Conservation (phyloP, 2,888 invertebrate species). For the Heteromyza rotundicornis region DNA sequence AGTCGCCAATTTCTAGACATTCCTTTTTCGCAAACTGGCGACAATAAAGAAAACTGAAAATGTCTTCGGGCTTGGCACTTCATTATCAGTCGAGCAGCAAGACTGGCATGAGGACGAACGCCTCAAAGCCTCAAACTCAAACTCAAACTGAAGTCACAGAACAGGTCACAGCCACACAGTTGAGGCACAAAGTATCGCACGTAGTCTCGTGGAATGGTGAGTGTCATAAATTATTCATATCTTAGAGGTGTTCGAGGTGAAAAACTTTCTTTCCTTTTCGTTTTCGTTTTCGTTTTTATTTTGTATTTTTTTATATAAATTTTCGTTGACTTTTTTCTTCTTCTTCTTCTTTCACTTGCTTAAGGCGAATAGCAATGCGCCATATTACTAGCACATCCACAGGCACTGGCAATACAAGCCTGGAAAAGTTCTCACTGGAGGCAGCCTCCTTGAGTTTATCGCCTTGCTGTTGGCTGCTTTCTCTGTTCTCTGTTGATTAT, state of each 20-base stretch:
- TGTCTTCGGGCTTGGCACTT: slow-evolving; percentile 13
- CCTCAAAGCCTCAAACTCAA: no score
- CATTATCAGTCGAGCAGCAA: slow-evolving; percentile 10
- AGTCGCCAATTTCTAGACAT: no score
- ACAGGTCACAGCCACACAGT: no score
- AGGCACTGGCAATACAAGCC: neutral
- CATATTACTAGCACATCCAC: slow-evolving; percentile 13
- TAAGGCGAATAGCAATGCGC: slow-evolving; percentile 11
- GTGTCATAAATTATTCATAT: slow-evolving; percentile 35
- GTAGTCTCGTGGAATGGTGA: slow-evolving; percentile 14
- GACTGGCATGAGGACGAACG: neutral
- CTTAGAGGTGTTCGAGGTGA: slow-evolving; percentile 26
- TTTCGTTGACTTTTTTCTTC: neutral
- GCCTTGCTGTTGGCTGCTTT: slow-evolving; percentile 15
- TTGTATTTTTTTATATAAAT: neutral
- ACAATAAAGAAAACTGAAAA: neutral
- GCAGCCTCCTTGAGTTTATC: neutral
- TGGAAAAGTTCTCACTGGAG: neutral
- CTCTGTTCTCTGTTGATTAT: slow-evolving; percentile 14
- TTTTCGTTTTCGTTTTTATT: no score
- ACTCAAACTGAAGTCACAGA: no score
- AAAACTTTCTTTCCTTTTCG: neutral
- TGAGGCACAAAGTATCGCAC: neutral
- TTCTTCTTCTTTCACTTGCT: neutral
- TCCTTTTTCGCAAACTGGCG: no score